phyloP scores from a whole-genome alignment of 2,888 invertebrate species.

The Tridacna crocea region DNA sequence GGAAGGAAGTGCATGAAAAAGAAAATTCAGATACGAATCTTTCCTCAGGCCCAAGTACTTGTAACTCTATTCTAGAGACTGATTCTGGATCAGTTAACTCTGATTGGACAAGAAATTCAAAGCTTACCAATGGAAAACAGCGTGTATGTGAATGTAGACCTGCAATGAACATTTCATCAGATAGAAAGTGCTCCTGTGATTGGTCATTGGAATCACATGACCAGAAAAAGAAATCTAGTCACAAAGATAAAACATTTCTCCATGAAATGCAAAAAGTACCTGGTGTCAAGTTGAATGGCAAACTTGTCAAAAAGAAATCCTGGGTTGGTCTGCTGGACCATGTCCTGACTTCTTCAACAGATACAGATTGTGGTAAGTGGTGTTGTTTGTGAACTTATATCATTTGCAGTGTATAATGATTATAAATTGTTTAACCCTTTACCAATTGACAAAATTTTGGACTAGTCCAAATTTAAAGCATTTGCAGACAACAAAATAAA shows the following conservation, averaged over 20 bases:
- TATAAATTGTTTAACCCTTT: too few relatives aligned
- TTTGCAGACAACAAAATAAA: too few relatives aligned
- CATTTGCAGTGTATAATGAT: too few relatives aligned
- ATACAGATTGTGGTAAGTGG: conserved; percentile 18
- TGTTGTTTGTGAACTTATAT: background rate
- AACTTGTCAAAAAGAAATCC: background rate
- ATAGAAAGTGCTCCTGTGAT: conserved; percentile 1
- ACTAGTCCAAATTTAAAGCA: too few relatives aligned
- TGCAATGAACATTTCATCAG: background rate
- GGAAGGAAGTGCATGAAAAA: background rate
- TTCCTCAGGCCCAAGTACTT: conserved; percentile 15
- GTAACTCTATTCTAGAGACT: conserved; percentile 29
- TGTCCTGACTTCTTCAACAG: conserved; percentile 15
- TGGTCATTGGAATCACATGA: background rate
- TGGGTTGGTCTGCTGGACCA: conserved; percentile 21
- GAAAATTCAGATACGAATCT: background rate
- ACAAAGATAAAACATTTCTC: background rate
- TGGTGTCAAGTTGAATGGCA: background rate
- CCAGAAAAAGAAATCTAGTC: conserved; percentile 3
- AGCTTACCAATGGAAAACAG: conserved; percentile 20
- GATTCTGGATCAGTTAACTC: conserved; percentile 26
- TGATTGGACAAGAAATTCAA: conserved; percentile 33
- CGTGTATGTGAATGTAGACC: background rate
- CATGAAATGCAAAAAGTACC: background rate
- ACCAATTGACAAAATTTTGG: too few relatives aligned